Evolutionary conservation across 2,113 vertebrate genomes (phyloP).

Genomic region (Rhynchomys soricoides): DNA sequence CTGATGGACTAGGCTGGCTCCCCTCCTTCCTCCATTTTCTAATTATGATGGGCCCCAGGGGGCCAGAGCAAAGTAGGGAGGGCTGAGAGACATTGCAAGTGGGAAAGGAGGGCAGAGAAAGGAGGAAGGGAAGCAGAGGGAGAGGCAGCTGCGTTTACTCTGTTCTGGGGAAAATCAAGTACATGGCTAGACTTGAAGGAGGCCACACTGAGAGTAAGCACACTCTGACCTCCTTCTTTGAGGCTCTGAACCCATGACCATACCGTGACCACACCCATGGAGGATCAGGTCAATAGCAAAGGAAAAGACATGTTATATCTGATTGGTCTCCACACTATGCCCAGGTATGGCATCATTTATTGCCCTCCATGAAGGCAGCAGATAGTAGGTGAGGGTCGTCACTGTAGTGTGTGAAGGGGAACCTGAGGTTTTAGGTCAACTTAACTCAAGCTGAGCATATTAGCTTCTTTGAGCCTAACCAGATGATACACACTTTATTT

Average conservation of each 20-base stretch:
- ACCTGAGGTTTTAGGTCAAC: background rate
- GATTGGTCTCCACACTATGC: background rate
- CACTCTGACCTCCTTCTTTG: no score
- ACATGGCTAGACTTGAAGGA: background rate
- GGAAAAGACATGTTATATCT: background rate
- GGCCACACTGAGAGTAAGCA: background rate
- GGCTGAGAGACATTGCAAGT: conserved; percentile 47
- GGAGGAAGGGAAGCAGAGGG: background rate
- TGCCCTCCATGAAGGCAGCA: background rate
- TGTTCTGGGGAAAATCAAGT: conserved; percentile 11
- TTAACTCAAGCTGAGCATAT: background rate
- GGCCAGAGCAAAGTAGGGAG: conserved; percentile 24
- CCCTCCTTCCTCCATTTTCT: conserved; percentile 76
- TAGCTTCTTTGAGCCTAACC: background rate
- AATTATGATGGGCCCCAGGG: conserved; percentile 79
- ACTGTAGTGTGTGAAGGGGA: background rate
- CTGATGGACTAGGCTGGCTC: conserved; percentile 48
- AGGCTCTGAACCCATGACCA: background rate
- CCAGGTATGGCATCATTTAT: background rate
- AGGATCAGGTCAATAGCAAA: background rate
- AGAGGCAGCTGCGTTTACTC: background rate
- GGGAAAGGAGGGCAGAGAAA: conserved; percentile 76
- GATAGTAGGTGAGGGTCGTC: background rate
- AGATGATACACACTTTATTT: background rate
- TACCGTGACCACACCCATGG: fast-evolving